phyloP scores from a whole-genome alignment of 2,113 vertebrate species.

The Rissa tridactyla region DNA sequence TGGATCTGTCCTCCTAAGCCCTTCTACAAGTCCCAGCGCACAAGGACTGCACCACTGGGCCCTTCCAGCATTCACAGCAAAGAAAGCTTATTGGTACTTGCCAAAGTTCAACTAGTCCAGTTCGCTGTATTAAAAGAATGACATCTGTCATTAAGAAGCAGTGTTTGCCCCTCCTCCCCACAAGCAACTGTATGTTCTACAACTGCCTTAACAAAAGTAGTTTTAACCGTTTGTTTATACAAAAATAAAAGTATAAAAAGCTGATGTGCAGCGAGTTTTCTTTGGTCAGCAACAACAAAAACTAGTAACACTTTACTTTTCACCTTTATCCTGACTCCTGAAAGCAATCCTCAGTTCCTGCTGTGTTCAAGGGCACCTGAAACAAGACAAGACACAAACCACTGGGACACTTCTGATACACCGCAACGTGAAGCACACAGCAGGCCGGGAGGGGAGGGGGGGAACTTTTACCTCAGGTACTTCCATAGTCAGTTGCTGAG shows the following conservation, averaged over 20 bases:
- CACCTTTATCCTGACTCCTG: not conserved
- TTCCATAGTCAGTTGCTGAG: not conserved
- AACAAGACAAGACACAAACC: not conserved
- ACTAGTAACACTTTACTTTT: not conserved
- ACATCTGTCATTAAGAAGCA: not conserved
- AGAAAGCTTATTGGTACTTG: not conserved
- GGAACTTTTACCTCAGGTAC: not conserved
- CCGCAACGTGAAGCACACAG: not conserved
- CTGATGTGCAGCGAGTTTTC: not conserved
- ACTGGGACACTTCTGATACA: fast-evolving
- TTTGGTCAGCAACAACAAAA: not conserved
- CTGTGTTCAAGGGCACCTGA: not conserved
- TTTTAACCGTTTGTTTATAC: slow-evolving; percentile 41
- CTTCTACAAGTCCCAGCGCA: not conserved
- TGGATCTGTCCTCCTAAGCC: not conserved
- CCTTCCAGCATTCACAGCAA: not conserved
- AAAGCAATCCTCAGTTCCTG: not conserved
- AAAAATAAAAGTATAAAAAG: slow-evolving; percentile 49
- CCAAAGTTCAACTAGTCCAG: not conserved
- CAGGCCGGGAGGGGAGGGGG: fast-evolving
- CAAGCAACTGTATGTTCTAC: slow-evolving; percentile 40
- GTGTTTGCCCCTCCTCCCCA: not conserved
- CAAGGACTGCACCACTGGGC: not conserved
- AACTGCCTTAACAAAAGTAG: slow-evolving; percentile 52
- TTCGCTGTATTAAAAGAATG: not conserved